These are phyloP conservation scores for Ophion obscuratus DNA, from an alignment of 2,888 invertebrate species.

Conservation along the genomic window DNA sequence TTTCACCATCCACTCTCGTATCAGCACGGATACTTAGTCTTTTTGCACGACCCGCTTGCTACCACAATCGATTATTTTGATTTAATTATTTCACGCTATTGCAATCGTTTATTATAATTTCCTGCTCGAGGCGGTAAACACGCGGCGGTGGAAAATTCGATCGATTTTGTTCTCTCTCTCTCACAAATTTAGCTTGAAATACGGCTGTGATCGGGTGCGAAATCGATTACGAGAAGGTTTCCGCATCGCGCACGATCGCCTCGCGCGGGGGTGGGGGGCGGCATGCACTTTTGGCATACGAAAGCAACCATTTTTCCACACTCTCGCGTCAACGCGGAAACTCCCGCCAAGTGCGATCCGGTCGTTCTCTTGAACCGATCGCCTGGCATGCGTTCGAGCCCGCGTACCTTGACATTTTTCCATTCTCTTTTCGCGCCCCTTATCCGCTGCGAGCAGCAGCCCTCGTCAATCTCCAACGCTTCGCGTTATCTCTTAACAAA, in stretches of 20 bases:
- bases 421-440: background rate
- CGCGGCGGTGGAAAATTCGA: slow-evolving; percentile 34
- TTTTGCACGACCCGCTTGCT: background rate
- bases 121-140: background rate
- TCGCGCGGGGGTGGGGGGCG: background rate
- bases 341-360: slow-evolving; percentile 42
- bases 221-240: slow-evolving; percentile 60
- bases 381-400: slow-evolving; percentile 45
- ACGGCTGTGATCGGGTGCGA: slow-evolving; percentile 41
- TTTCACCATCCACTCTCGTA: background rate
- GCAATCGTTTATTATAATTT: background rate
- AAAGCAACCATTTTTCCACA: slow-evolving; percentile 20
- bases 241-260: background rate
- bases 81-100: background rate
- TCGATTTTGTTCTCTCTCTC: background rate
- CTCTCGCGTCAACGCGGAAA: slow-evolving; percentile 45
- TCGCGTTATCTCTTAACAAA: too few relatives aligned
- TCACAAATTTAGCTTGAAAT: slow-evolving; percentile 7
- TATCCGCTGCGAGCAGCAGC: too few relatives aligned
- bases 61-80: background rate
- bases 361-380: slow-evolving; percentile 59
- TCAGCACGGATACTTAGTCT: background rate
- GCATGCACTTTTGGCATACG: slow-evolving; percentile 58
- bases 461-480: too few relatives aligned
- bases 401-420: slow-evolving; percentile 7